Percentiles rank a stretch among this genome's conserved stretches.
Conservation (phyloP, 2,113 vertebrate genomes). For the Callospermophilus lateralis region DNA sequence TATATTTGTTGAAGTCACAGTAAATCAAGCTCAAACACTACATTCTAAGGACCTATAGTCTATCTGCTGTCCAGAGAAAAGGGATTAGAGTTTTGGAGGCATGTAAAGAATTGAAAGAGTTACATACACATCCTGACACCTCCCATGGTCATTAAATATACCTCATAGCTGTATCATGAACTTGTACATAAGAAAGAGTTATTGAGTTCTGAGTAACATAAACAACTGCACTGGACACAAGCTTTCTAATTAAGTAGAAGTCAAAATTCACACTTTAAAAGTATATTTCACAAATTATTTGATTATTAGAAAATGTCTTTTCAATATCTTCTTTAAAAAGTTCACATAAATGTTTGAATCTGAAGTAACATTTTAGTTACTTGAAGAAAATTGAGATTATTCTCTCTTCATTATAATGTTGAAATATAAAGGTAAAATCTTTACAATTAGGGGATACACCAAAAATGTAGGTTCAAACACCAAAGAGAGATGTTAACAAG, state of each 20-base stretch:
- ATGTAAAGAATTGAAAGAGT: background rate
- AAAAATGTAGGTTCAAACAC: background rate
- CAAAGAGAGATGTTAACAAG: background rate
- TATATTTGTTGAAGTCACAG: background rate
- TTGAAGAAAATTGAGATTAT: background rate
- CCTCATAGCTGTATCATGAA: background rate
- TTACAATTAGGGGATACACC: background rate
- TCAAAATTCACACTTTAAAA: background rate
- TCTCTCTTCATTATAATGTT: background rate
- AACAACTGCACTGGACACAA: background rate
- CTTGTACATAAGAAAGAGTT: background rate
- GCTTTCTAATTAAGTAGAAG: slow-evolving; percentile 21
- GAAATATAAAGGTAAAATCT: background rate
- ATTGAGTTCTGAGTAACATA: background rate
- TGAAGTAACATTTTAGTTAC: background rate
- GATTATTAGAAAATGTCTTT: background rate
- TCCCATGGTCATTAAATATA: background rate
- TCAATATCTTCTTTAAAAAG: background rate
- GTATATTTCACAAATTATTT: slow-evolving; percentile 5
- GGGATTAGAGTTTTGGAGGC: background rate
- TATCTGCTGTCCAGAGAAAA: background rate
- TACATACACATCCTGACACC: background rate
- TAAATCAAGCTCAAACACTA: background rate
- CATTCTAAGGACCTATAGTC: background rate
- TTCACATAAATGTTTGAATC: background rate